Conservation (phyloP, 2,113 vertebrate species). For the Urocynchramus pylzowi region DNA sequence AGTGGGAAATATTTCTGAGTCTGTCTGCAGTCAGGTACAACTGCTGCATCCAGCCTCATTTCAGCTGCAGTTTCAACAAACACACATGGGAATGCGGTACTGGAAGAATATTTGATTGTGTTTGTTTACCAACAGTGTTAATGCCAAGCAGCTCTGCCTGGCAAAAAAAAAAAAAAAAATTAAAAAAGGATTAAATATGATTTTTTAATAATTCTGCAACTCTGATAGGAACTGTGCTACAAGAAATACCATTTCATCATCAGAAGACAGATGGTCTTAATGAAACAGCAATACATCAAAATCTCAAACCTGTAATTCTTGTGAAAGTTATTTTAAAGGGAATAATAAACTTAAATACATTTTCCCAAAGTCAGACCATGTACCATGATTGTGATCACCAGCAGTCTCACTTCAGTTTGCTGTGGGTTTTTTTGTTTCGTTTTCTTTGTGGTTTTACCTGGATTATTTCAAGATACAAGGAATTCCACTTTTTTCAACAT, state of each 20-base stretch:
- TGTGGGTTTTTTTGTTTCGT: neutral
- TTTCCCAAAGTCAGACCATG: neutral
- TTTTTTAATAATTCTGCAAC: slow-evolving; percentile 15
- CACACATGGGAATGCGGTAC: slow-evolving; percentile 21
- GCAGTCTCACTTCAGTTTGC: neutral
- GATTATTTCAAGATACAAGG: neutral
- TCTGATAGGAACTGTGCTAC: neutral
- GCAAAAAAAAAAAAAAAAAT: neutral
- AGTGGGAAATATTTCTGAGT: neutral
- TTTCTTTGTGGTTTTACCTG: neutral
- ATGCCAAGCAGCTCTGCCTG: slow-evolving; percentile 28
- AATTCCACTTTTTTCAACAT: neutral
- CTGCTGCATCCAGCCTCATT: neutral
- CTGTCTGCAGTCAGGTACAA: slow-evolving; percentile 4
- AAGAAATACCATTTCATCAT: neutral
- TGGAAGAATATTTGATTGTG: slow-evolving; percentile 44
- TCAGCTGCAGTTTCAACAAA: slow-evolving; percentile 23
- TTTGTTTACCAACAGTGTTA: slow-evolving; percentile 42
- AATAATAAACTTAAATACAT: neutral
- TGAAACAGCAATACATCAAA: slow-evolving; percentile 1
- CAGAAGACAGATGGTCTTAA: neutral
- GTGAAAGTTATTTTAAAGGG: neutral
- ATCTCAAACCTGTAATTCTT: neutral
- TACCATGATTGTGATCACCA: neutral
- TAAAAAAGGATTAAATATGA: neutral